These are phyloP conservation scores for Scolopax rusticola DNA, from an alignment of 2,797 vertebrate species.

Conservation along the genomic window DNA sequence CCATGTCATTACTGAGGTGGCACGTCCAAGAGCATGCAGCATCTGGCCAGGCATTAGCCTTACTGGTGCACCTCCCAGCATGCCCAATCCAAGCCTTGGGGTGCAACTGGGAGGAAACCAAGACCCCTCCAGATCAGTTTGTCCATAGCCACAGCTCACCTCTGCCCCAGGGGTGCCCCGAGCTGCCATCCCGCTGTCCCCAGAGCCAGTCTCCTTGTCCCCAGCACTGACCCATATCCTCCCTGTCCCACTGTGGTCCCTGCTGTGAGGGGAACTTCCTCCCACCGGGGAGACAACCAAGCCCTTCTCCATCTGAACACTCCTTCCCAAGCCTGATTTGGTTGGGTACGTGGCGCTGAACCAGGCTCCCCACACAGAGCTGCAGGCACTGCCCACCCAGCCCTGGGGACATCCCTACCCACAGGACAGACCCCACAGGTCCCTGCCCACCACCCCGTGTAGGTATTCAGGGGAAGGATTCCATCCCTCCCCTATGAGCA, in stretches of 20 bases:
- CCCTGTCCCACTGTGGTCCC: not conserved
- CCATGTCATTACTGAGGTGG: fast-evolving
- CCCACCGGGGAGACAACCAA: not conserved
- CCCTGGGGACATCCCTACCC: not conserved
- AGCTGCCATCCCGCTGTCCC: fast-evolving
- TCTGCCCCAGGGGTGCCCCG: not conserved
- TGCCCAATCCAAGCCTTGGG: fast-evolving
- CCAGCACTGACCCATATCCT: not conserved
- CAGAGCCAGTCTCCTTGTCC: not conserved
- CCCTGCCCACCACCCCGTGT: fast-evolving
- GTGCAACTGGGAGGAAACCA: not conserved
- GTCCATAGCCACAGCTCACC: not conserved
- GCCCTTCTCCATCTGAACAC: not conserved
- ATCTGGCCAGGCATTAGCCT: not conserved
- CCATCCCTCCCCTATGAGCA: not conserved
- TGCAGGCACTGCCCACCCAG: not conserved
- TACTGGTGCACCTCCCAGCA: not conserved
- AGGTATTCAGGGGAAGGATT: not conserved
- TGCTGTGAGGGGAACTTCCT: not conserved
- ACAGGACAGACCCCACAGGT: not conserved
- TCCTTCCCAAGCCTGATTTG: not conserved
- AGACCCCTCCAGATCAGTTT: not conserved
- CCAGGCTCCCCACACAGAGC: fast-evolving
- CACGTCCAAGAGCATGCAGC: not conserved
- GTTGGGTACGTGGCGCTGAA: not conserved